Percentiles rank a stretch among this genome's conserved stretches.
These are phyloP conservation scores for Poecilia wingei DNA, from an alignment of 2,797 vertebrate genomes.

Conservation along the genomic window DNA sequence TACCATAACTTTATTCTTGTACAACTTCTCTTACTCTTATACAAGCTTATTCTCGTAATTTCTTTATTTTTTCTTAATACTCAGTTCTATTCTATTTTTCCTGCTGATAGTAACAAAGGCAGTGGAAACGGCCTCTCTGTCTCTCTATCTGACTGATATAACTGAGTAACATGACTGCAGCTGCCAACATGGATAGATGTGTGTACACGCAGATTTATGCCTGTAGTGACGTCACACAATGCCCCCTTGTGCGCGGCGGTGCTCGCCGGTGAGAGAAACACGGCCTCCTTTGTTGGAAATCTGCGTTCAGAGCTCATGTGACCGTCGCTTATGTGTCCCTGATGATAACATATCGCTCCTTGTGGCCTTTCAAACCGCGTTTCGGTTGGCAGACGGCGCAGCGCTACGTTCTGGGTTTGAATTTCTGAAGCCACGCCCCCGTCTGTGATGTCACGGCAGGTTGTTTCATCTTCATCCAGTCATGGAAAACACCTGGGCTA, in stretches of 20 bases:
- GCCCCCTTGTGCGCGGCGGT: not conserved
- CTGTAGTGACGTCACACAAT: conserved; percentile 16
- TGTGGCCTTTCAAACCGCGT: not conserved
- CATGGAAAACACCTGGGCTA: conserved; percentile 38
- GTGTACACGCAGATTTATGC: not conserved
- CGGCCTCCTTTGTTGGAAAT: conserved; percentile 21
- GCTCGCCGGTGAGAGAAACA: conserved; percentile 12
- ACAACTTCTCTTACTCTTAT: too few species aligned
- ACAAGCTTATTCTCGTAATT: too few species aligned
- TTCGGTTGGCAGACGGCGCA: not conserved
- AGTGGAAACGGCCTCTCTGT: not conserved
- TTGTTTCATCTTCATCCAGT: conserved; percentile 15
- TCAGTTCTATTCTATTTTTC: not conserved
- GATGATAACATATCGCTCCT: not conserved
- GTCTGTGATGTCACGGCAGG: conserved; percentile 41
- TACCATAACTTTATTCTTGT: too few species aligned
- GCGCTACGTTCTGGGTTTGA: not conserved
- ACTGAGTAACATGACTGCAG: not conserved
- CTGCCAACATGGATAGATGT: conserved; percentile 23
- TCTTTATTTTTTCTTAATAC: too few species aligned
- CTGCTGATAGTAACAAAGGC: conserved; percentile 5
- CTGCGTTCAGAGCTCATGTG: not conserved
- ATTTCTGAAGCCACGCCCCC: conserved; percentile 12
- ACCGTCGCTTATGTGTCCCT: not conserved
- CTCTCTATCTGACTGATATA: not conserved